phyloP scores from a whole-genome alignment of 2,113 vertebrate species.

The Emberiza fucata region DNA sequence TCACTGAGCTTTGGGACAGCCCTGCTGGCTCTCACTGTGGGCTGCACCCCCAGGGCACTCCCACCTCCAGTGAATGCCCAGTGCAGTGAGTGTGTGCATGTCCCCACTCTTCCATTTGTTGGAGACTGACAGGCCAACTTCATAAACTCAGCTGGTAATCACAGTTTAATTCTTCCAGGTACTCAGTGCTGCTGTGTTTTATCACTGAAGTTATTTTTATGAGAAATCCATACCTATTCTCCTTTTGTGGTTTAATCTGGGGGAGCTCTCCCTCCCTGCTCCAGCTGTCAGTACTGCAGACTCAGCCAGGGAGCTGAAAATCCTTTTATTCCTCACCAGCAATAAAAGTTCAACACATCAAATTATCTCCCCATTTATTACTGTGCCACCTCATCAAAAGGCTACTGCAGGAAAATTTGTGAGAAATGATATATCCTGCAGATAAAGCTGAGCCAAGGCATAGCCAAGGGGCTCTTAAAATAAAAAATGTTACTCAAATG shows the following conservation, averaged over 20 bases:
- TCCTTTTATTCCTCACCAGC: slow-evolving; percentile 46
- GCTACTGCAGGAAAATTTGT: slow-evolving; percentile 40
- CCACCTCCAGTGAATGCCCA: neutral
- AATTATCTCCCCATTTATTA: slow-evolving; percentile 62
- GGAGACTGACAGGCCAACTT: neutral
- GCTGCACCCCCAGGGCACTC: neutral
- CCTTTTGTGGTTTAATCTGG: neutral
- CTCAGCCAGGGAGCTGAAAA: slow-evolving; percentile 18
- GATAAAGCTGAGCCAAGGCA: slow-evolving; percentile 23
- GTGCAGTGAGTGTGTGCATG: rapidly evolving
- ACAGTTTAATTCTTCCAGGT: neutral
- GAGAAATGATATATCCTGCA: slow-evolving; percentile 34
- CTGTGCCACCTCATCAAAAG: slow-evolving; percentile 51
- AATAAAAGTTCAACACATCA: slow-evolving; percentile 46
- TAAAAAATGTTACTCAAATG: slow-evolving; percentile 2
- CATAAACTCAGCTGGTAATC: neutral
- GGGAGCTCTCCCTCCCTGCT: neutral
- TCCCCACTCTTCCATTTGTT: neutral
- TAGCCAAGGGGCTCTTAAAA: slow-evolving; percentile 33
- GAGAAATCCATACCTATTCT: slow-evolving; percentile 1
- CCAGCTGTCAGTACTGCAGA: neutral
- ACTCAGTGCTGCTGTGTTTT: neutral
- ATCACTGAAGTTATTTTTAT: slow-evolving; percentile 10
- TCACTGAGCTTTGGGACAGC: neutral
- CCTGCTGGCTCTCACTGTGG: rapidly evolving